phyloP scores from a whole-genome alignment of 2,113 vertebrate genomes.

The Macquaria australasica region DNA sequence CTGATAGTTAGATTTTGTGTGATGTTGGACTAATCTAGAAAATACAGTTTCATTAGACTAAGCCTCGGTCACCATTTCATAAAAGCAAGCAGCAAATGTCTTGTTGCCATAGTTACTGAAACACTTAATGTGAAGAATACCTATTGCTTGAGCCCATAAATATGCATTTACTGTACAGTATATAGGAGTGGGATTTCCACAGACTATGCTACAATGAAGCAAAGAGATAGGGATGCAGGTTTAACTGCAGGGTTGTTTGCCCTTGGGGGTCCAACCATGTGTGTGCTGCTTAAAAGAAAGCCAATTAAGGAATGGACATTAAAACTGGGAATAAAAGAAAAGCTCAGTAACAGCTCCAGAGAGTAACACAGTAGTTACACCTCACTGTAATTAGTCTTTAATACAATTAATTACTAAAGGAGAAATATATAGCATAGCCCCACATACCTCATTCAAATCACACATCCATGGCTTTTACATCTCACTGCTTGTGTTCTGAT shows the following conservation, averaged over 20 bases:
- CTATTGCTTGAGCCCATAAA: constrained; percentile 39
- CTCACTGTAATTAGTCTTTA: constrained; percentile 31
- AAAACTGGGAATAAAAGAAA: constrained; percentile 46
- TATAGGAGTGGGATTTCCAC: constrained; percentile 31
- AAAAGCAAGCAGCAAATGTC: constrained; percentile 40
- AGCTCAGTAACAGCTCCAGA: constrained; percentile 14
- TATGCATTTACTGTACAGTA: constrained; percentile 50
- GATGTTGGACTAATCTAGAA: constrained; percentile 28
- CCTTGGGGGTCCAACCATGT: constrained; percentile 41
- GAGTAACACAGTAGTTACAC: constrained; percentile 34
- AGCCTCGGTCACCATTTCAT: constrained; percentile 43
- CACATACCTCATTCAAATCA: constrained; percentile 21
- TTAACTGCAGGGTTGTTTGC: constrained; percentile 31
- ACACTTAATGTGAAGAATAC: constrained; percentile 35
- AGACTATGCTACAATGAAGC: constrained; percentile 11
- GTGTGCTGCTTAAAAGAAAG: constrained; percentile 38
- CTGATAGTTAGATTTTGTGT: constrained; percentile 14
- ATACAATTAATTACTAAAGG: constrained; percentile 32
- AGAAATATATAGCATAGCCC: constrained; percentile 10
- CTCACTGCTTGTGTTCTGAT: not conserved
- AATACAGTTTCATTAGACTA: constrained; percentile 23
- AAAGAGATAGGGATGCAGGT: constrained; percentile 37
- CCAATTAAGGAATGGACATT: constrained; percentile 55
- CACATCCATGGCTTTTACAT: not conserved
- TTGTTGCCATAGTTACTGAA: constrained; percentile 71